A percentile compares a stretch with the other conserved stretches of the same genome.
Conservation (phyloP, 2,797 vertebrate genomes). For the Emydoidea blandingii region DNA sequence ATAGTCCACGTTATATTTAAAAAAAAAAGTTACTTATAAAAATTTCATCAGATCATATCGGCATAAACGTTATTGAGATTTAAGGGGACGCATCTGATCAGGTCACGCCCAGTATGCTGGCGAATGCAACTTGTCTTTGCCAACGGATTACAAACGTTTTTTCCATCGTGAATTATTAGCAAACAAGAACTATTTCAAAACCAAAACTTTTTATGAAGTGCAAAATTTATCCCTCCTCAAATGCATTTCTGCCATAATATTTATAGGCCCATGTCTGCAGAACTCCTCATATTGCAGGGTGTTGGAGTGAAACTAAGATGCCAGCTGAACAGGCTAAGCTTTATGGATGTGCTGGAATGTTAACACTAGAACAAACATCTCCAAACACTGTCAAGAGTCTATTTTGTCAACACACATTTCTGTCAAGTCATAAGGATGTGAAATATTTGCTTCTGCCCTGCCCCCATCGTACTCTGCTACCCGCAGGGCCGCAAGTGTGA, state of each 20-base stretch:
- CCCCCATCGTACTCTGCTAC: background rate
- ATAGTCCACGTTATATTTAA: background rate
- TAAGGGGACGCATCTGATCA: background rate
- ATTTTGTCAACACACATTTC: background rate
- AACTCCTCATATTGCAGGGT: accelerated
- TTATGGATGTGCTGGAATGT: accelerated
- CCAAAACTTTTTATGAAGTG: background rate
- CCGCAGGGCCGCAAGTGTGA: background rate
- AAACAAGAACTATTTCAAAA: background rate
- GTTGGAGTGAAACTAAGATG: background rate
- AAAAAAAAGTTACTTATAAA: background rate
- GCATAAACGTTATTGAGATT: background rate
- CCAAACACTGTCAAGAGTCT: accelerated
- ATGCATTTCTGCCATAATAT: accelerated
- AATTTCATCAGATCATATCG: background rate
- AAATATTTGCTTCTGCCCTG: background rate
- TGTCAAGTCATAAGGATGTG: background rate
- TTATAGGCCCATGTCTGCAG: background rate
- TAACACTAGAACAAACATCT: background rate
- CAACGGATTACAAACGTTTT: background rate
- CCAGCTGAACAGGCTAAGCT: background rate
- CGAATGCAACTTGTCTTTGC: background rate
- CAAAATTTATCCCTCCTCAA: background rate
- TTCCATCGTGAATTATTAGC: background rate
- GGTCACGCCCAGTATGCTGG: too few relatives aligned